Evolutionary conservation across 2,888 invertebrate species (phyloP).

Genomic region (Agrochola macilenta): DNA sequence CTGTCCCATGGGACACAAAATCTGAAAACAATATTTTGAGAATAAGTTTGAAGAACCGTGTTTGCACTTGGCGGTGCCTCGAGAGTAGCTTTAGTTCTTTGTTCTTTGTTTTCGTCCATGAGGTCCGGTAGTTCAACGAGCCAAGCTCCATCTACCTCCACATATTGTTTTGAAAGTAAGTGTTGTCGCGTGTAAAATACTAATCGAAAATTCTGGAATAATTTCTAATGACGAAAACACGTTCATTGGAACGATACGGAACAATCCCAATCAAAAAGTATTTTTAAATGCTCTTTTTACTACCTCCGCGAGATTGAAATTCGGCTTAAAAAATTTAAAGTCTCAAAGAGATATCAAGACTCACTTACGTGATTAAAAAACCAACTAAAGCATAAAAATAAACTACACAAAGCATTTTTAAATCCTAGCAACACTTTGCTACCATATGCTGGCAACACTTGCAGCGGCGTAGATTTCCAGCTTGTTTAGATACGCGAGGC

Average conservation of each 20-base stretch:
- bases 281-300: background rate
- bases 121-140: too few species aligned
- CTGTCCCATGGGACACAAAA: too few species aligned
- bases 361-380: background rate
- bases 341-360: background rate
- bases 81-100: too few species aligned
- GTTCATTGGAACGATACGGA: background rate
- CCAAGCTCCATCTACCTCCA: too few species aligned
- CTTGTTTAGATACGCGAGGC: conserved; percentile 30
- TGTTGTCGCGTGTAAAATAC: too few species aligned
- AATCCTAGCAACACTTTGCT: conserved; percentile 26
- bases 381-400: background rate
- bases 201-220: background rate
- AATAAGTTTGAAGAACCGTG: too few species aligned
- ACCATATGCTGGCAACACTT: conserved; percentile 22
- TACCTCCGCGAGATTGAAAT: background rate
- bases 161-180: too few species aligned
- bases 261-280: background rate
- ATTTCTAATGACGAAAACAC: background rate
- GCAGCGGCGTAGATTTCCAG: conserved; percentile 4
- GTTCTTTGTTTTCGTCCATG: too few species aligned
- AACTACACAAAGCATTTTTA: conserved; percentile 12
- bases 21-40: too few species aligned
- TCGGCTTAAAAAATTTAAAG: background rate
- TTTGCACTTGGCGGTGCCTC: too few species aligned